Base-by-base conservation (phyloP, 2,797 vertebrate species). In the Clarias fuscus region DNA sequence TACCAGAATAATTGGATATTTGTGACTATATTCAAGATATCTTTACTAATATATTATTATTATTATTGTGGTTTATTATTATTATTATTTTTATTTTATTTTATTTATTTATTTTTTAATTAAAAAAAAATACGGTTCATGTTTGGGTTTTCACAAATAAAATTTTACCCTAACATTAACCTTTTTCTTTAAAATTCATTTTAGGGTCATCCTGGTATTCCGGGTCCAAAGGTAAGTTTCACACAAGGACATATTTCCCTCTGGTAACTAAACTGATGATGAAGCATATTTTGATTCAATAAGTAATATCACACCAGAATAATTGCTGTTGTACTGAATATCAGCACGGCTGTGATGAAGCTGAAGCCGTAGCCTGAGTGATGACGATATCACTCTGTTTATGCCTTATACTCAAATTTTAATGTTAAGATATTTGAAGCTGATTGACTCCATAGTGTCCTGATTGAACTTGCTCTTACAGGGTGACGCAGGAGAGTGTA, bases 401-500 rank as follows among this genome's bases (percentile, higher is more conserved):
- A 56, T 13, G 13, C 53, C 53, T 56, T 56, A 56, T 56, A 14
- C 53, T 14, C 13, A 14, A 14, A 56, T 14, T 14, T 56, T 56
- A 56, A 56, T 3, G 14, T 48, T 48, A 11, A 11, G 10, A 13
- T 2, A 30, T 76, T 30, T 56, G n/a, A 56, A 30, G 73, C 3
- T 24, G 56, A 62, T 79, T 8, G 33, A 22, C 7, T 82, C 30
- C 59, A 14, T 56, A 27, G 11, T 7, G 5, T 73, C 61, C 22
- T 4, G 10, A 27, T 56, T n/a, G 27, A 8, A 73, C 80, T 72
- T 0, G 68, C 2, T 85, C 33, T 59, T 65, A 1, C 76, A 93
- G 92, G 92, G 92, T 11, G 92, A 93, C 72, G 80, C 89, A 92
- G 96, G 96, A 7, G 95, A 96, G 0, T 94, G 94, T 84, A 83